Evolutionary conservation across 2,888 invertebrate genomes (phyloP).

Genomic region (Sthenelais limicola): DNA sequence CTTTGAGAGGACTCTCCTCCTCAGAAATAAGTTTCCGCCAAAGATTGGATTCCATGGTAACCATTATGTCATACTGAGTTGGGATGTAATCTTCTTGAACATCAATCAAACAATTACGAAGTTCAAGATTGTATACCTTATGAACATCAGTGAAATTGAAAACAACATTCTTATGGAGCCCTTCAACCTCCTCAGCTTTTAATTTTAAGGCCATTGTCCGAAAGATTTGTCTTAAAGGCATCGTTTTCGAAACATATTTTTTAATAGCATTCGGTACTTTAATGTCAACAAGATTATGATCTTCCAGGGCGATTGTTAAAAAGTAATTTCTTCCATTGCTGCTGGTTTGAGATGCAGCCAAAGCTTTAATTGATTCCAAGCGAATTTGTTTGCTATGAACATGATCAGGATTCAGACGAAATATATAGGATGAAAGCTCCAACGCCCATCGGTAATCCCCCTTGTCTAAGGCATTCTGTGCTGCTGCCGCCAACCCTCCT

Average conservation of each 20-base stretch:
- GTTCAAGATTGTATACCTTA: background rate
- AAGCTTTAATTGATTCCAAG: conserved; percentile 38
- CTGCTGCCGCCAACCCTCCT: conserved; percentile 49
- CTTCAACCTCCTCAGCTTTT: conserved; percentile 22
- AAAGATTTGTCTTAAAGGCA: background rate
- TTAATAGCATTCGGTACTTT: conserved; percentile 1
- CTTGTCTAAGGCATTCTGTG: conserved; percentile 53
- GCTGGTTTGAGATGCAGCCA: conserved; percentile 55
- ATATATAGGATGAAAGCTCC: conserved; percentile 55
- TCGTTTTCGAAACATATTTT: background rate
- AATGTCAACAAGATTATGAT: conserved; percentile 44
- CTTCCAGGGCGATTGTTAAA: conserved; percentile 59
- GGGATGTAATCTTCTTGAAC: background rate
- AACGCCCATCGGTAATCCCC: conserved; percentile 63
- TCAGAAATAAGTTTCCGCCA: conserved; percentile 8
- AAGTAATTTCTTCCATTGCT: conserved; percentile 62
- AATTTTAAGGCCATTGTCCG: background rate
- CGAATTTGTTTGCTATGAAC: conserved; percentile 25
- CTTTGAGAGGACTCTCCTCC: background rate
- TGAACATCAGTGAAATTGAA: conserved; percentile 40
- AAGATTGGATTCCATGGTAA: background rate
- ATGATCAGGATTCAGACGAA: conserved; percentile 40
- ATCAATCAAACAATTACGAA: conserved; percentile 23
- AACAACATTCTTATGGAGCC: background rate
- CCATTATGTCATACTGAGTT: conserved; percentile 18